Conservation (phyloP, 2,888 invertebrate genomes). For the Sesamia inferens region DNA sequence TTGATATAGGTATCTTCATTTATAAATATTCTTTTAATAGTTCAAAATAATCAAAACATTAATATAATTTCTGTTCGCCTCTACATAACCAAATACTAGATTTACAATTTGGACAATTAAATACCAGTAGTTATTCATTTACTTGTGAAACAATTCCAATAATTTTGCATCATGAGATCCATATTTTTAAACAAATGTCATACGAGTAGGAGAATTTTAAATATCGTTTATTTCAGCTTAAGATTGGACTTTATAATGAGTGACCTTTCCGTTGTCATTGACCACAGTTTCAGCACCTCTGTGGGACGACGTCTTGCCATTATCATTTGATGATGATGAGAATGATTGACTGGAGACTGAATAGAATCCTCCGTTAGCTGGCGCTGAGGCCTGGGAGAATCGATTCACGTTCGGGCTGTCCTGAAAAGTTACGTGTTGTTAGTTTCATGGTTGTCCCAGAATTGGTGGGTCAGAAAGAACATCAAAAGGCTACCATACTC, state of each 20-base stretch:
- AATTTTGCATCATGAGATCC: slow-evolving; percentile 52
- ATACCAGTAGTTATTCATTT: slow-evolving; percentile 15
- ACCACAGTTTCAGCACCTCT: slow-evolving; percentile 92
- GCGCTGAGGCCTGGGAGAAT: slow-evolving; percentile 54
- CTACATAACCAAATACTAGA: slow-evolving; percentile 37
- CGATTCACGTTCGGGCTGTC: slow-evolving; percentile 82
- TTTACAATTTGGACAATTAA: slow-evolving; percentile 22
- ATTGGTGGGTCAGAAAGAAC: too few species aligned
- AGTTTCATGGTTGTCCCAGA: neutral
- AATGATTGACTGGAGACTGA: slow-evolving; percentile 92
- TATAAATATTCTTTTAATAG: slow-evolving; percentile 32
- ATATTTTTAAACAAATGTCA: slow-evolving; percentile 39
- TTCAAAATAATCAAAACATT: slow-evolving; percentile 31
- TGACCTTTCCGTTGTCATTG: slow-evolving; percentile 93
- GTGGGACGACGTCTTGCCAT: slow-evolving; percentile 89
- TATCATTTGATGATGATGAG: slow-evolving; percentile 89
- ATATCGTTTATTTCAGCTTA: slow-evolving; percentile 62
- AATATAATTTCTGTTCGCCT: slow-evolving; percentile 34
- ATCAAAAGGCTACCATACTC: too few species aligned
- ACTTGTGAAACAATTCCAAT: slow-evolving; percentile 2
- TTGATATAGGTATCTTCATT: slow-evolving; percentile 46
- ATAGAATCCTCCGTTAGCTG: slow-evolving; percentile 59
- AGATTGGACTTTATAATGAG: slow-evolving; percentile 89
- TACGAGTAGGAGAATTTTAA: slow-evolving; percentile 36
- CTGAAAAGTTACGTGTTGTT: slow-evolving; percentile 75